phyloP scores from a whole-genome alignment of 37 sponge, comb jelly and placozoan species.

The Ephydatia muelleri region DNA sequence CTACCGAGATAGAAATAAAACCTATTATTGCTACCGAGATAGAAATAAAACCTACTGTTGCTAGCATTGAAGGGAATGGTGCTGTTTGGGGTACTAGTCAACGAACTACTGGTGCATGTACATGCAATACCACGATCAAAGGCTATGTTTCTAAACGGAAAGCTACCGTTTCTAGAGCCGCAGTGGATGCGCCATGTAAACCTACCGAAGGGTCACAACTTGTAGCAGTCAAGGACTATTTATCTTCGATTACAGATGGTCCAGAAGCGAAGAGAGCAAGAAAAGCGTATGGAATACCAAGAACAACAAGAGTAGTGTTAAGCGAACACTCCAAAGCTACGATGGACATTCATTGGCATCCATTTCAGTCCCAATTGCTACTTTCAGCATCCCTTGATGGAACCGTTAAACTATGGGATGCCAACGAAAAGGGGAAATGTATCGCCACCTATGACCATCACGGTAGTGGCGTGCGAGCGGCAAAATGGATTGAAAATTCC shows the following conservation, averaged over 20 bases:
- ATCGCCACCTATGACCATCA: slow-evolving; percentile 26
- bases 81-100: background rate
- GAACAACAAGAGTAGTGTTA: background rate
- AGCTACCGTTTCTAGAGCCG: background rate
- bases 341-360: slow-evolving; percentile 52
- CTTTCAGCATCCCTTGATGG: slow-evolving; percentile 62
- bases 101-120: background rate
- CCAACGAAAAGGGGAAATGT: background rate
- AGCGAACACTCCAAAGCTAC: slow-evolving; percentile 47
- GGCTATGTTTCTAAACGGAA: background rate
- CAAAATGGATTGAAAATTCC: slow-evolving; percentile 49
- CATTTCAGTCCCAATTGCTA: slow-evolving; percentile 23
- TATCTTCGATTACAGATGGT: background rate
- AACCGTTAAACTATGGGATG: slow-evolving; percentile 52
- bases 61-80: background rate
- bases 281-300: background rate
- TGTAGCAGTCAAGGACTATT: background rate
- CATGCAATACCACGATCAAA: background rate
- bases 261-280: background rate
- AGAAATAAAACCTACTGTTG: background rate
- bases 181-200: background rate
- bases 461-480: slow-evolving; percentile 38
- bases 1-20: no score
- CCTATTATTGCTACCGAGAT: no score
- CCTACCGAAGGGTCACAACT: background rate